A percentile compares a stretch with the other conserved stretches of the same genome.
Evolutionary conservation across 2,113 vertebrate genomes (phyloP).

Genomic region (Lethenteron camtschaticum): DNA sequence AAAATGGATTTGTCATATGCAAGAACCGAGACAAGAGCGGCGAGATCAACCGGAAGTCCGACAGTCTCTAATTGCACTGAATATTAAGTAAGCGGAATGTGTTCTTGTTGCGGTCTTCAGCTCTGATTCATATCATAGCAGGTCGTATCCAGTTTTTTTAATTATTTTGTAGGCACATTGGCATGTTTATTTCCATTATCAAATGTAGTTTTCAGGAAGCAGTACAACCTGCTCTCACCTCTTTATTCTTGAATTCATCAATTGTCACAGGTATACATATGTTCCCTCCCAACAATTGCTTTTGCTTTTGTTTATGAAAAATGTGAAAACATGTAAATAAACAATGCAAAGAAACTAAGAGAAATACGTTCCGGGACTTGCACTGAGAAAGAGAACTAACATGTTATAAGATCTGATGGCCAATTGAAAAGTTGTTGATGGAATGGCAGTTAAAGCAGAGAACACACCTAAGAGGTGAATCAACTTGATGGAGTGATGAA

Average conservation of each 20-base stretch:
- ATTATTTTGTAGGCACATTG: not conserved
- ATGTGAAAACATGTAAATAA: no score
- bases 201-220: not conserved
- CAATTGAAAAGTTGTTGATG: no score
- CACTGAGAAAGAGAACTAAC: no score
- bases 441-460: no score
- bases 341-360: no score
- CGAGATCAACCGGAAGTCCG: conserved; percentile 58
- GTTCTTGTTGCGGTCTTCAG: not conserved
- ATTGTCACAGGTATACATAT: no score
- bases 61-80: conserved; percentile 64
- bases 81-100: conserved; percentile 71
- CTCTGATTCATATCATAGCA: not conserved
- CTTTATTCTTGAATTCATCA: not conserved
- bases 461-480: no score
- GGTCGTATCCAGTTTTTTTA: not conserved
- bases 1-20: conserved; percentile 79
- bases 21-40: conserved; percentile 79
- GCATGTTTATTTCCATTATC: not conserved
- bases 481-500: no score
- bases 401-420: no score
- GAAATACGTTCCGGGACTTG: no score
- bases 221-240: not conserved
- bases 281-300: no score
- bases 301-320: no score